These are phyloP conservation scores for Myxocyprinus asiaticus DNA, from an alignment of 2,113 vertebrate species.

Conservation along the genomic window DNA sequence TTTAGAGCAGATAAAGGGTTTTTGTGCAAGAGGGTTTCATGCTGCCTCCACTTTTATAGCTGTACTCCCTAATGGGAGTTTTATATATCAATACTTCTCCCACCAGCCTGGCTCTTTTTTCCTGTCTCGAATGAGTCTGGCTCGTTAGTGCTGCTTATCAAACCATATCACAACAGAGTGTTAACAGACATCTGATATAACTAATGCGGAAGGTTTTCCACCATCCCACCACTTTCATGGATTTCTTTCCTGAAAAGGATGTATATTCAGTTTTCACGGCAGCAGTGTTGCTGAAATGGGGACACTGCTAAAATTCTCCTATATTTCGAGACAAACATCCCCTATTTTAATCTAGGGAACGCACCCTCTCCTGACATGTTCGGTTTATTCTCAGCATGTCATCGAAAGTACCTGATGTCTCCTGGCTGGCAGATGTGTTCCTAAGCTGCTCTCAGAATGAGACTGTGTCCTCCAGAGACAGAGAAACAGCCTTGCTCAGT, in stretches of 20 bases:
- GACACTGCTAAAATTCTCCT: no score
- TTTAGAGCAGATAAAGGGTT: neutral
- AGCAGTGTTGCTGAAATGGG: no score
- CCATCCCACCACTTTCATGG: no score
- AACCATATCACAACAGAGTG: no score
- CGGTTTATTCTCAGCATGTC: constrained; percentile 3
- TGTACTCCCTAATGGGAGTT: constrained; percentile 25
- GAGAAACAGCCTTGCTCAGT: neutral
- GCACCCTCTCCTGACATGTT: neutral
- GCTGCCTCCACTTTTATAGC: neutral
- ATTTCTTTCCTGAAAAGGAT: no score
- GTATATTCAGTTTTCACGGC: no score
- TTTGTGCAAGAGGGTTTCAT: constrained; percentile 18
- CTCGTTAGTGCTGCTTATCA: no score
- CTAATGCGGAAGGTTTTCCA: no score
- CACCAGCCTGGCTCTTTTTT: no score
- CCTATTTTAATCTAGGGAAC: neutral
- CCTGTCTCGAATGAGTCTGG: no score
- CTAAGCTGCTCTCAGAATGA: constrained; percentile 18
- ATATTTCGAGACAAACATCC: no score
- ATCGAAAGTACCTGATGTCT: constrained; percentile 18
- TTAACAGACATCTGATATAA: no score
- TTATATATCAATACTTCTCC: neutral
- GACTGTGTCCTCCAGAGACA: constrained; percentile 35
- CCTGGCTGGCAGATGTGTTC: constrained; percentile 15